Conservation (phyloP, 2,888 invertebrate species). For the Geotrupes spiniger region DNA sequence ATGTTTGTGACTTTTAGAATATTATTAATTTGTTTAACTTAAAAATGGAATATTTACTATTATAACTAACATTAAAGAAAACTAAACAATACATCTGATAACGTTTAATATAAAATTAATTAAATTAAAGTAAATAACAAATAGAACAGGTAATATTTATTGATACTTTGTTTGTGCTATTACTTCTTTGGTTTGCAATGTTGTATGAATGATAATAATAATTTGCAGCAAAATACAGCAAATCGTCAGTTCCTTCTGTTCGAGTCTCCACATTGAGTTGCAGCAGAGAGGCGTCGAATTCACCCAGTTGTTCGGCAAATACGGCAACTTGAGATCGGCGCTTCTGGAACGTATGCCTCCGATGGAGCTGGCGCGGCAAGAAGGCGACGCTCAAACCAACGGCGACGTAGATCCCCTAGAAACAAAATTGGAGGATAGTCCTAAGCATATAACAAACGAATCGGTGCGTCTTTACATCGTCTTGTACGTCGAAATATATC, state of each 20-base stretch:
- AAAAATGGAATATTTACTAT: too few species aligned
- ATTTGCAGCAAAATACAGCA: slow-evolving; percentile 83
- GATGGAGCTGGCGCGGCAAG: slow-evolving; percentile 64
- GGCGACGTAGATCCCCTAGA: slow-evolving; percentile 45
- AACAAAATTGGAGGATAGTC: slow-evolving; percentile 45
- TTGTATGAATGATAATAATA: too few species aligned
- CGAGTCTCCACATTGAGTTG: slow-evolving; percentile 93
- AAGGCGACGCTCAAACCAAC: slow-evolving; percentile 40
- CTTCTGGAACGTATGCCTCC: slow-evolving; percentile 97
- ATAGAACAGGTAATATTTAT: too few species aligned
- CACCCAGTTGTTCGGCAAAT: slow-evolving; percentile 81
- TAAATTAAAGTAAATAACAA: too few species aligned
- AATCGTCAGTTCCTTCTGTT: slow-evolving; percentile 88
- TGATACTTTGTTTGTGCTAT: too few species aligned
- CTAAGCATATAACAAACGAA: slow-evolving; percentile 43
- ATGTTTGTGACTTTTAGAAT: neutral
- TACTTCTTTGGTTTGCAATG: too few species aligned
- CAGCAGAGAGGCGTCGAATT: slow-evolving; percentile 98
- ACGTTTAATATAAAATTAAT: too few species aligned
- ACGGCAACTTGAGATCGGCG: slow-evolving; percentile 80
- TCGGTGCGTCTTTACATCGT: slow-evolving; percentile 43
- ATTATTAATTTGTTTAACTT: too few species aligned
- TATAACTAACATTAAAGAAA: too few species aligned
- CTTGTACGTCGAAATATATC: too few species aligned
- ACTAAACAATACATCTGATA: too few species aligned